Conservation (phyloP, 2,113 vertebrate species). For the Scortum barcoo region DNA sequence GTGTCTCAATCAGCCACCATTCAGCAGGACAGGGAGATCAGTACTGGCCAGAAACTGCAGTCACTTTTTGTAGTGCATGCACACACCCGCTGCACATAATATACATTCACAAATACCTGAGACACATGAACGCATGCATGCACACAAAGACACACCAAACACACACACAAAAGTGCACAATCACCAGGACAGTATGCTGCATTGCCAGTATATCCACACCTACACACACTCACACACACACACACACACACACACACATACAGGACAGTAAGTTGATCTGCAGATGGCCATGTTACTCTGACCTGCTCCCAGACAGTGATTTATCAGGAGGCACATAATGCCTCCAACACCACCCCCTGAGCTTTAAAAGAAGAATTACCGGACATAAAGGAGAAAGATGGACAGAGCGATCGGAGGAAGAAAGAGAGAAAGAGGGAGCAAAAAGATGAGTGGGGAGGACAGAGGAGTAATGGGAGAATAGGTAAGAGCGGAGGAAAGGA, state of each 20-base stretch:
- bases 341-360: conserved; percentile 70
- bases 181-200: conserved; percentile 29
- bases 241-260: background rate
- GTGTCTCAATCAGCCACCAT: conserved; percentile 84
- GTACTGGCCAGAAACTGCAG: conserved; percentile 70
- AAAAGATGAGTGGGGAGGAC: conserved; percentile 71
- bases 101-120: conserved; percentile 56
- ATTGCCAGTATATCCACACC: conserved; percentile 39
- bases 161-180: conserved; percentile 16
- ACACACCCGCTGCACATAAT: conserved; percentile 22
- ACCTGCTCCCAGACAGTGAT: conserved; percentile 72
- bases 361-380: conserved; percentile 75
- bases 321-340: conserved; percentile 70
- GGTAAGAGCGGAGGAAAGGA: conserved; percentile 82
- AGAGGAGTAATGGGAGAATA: conserved; percentile 63
- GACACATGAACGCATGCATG: conserved; percentile 14
- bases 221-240: conserved; percentile 1
- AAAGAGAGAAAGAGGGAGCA: conserved; percentile 79
- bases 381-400: conserved; percentile 80
- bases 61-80: conserved; percentile 38
- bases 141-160: conserved; percentile 44
- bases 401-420: conserved; percentile 63
- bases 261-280: conserved; percentile 57
- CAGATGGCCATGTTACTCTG: conserved; percentile 60
- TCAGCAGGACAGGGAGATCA: conserved; percentile 80